A percentile compares a stretch with the other conserved stretches of the same genome.
Conservation (phyloP, 2,113 vertebrate species). For the Bolborhynchus lineola region DNA sequence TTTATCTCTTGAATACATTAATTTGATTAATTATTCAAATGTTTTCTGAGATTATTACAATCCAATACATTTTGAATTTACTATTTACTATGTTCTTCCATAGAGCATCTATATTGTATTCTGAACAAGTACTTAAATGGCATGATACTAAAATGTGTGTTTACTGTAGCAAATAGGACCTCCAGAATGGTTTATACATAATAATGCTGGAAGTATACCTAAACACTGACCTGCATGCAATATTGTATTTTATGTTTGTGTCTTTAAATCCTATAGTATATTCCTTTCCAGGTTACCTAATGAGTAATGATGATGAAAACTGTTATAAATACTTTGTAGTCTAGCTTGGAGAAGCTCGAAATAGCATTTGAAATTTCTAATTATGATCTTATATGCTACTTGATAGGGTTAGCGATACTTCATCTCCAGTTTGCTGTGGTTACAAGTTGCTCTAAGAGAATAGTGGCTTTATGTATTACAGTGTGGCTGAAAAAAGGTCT, state of each 20-base stretch:
- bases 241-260: not conserved
- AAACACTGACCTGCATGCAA: not conserved
- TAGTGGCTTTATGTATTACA: not conserved
- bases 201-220: not conserved
- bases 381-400: constrained; percentile 19
- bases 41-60: not conserved
- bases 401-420: constrained; percentile 26
- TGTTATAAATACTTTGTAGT: constrained; percentile 55
- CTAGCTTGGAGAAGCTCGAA: constrained; percentile 33
- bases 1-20: not conserved
- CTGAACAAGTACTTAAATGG: not conserved
- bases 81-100: not conserved
- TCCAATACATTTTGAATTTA: not conserved
- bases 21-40: not conserved
- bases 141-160: not conserved
- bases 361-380: constrained; percentile 40
- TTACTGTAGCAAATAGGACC: not conserved
- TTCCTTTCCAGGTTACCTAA: constrained; percentile 21
- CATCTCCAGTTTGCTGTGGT: not conserved
- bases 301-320: constrained; percentile 42
- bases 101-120: not conserved
- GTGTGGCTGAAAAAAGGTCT: not conserved
- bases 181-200: not conserved
- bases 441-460: not conserved
- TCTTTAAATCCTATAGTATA: constrained; percentile 32